Evolutionary conservation across 2,113 vertebrate species (phyloP).

Genomic region (Podarcis muralis): DNA sequence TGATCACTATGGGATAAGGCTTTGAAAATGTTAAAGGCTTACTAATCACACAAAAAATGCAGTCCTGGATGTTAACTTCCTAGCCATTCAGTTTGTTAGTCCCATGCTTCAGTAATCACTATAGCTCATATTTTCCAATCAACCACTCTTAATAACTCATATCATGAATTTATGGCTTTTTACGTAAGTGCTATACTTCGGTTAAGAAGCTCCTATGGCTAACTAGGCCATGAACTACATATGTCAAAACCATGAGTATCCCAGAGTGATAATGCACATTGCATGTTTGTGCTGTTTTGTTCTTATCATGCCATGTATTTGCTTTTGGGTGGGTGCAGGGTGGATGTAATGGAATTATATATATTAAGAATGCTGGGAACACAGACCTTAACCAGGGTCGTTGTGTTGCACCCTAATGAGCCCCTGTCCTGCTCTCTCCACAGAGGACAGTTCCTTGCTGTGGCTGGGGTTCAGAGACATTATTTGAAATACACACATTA

Average conservation of each 20-base stretch:
- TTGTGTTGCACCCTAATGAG: neutral
- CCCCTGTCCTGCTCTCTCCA: neutral
- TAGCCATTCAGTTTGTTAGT: neutral
- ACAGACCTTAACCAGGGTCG: neutral
- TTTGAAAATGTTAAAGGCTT: neutral
- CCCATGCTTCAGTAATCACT: accelerated
- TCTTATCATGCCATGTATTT: accelerated
- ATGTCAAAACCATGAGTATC: neutral
- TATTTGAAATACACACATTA: neutral
- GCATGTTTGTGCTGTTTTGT: accelerated
- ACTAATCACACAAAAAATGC: neutral
- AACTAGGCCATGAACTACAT: neutral
- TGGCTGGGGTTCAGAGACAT: neutral
- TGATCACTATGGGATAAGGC: neutral
- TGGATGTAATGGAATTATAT: neutral
- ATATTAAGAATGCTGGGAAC: neutral
- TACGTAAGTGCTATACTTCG: slow-evolving; percentile 3
- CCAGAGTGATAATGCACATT: neutral
- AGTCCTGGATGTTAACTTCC: neutral
- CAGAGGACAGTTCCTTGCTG: neutral
- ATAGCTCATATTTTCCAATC: accelerated
- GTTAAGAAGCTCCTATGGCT: accelerated
- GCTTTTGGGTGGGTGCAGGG: neutral
- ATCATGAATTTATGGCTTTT: slow-evolving; percentile 10
- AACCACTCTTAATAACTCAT: neutral